Evolutionary conservation across 2,888 invertebrate genomes (phyloP).

Genomic region (Oscheius sp.): DNA sequence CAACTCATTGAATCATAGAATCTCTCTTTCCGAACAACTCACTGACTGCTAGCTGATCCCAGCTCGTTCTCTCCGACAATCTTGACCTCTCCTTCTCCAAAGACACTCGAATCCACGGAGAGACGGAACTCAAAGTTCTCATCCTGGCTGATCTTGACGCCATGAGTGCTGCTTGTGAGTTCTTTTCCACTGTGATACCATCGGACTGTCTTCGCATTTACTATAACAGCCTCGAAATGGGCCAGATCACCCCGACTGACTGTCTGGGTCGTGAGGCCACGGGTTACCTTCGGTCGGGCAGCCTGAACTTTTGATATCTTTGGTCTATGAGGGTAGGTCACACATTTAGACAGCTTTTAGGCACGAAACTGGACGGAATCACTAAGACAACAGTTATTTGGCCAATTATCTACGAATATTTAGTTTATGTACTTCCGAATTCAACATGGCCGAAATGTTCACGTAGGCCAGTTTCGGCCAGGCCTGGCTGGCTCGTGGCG

Average conservation of each 20-base stretch:
- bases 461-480: no score
- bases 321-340: not conserved
- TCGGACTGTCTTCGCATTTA: conserved; percentile 57
- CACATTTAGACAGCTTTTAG: not conserved
- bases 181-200: conserved; percentile 61
- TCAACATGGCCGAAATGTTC: no score
- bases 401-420: no score
- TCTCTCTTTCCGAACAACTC: not conserved
- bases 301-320: conserved; percentile 1
- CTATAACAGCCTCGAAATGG: conserved; percentile 64
- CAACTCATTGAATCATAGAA: not conserved
- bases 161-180: conserved; percentile 35
- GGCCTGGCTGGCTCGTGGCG: no score
- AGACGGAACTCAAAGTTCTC: conserved; percentile 63
- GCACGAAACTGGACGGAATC: no score
- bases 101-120: conserved; percentile 55
- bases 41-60: conserved; percentile 53
- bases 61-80: conserved; percentile 46
- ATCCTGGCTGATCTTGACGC: conserved; percentile 56
- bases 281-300: conserved; percentile 45
- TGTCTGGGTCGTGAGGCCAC: conserved; percentile 52
- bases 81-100: conserved; percentile 47
- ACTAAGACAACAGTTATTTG: no score
- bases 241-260: conserved; percentile 81
- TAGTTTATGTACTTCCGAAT: no score